Percentiles rank a stretch among this genome's conserved stretches.
phyloP scores from a whole-genome alignment of 2,797 vertebrate genomes.

The Vipera ursinii region DNA sequence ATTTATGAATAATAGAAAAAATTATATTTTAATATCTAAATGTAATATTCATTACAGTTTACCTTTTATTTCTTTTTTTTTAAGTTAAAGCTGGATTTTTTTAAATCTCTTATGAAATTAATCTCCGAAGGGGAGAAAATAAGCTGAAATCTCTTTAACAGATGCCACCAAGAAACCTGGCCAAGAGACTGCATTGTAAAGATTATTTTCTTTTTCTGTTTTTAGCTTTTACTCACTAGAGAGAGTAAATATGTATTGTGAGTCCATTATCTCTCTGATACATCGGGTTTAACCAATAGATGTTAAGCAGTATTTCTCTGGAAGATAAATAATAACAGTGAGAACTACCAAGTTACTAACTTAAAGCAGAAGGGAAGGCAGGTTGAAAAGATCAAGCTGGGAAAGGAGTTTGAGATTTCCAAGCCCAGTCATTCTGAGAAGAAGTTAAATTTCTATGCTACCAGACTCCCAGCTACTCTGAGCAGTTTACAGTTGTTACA shows the following conservation, averaged over 20 bases:
- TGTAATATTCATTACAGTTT: background rate
- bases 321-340: background rate
- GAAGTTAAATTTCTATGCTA: background rate
- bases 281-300: background rate
- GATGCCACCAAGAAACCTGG: background rate
- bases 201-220: background rate
- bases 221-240: background rate
- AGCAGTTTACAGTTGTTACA: background rate
- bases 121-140: background rate
- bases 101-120: background rate
- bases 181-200: background rate
- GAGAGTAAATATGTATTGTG: background rate
- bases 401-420: background rate
- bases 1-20: background rate
- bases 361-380: background rate
- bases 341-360: background rate
- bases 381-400: background rate
- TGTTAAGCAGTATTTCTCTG: background rate
- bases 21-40: background rate
- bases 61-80: background rate
- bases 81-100: background rate
- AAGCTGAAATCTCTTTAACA: background rate
- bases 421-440: background rate
- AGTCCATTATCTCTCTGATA: background rate
- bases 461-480: background rate